Base-by-base conservation (phyloP, 2,888 invertebrate genomes). In the Nematopogon swammerdamellus region DNA sequence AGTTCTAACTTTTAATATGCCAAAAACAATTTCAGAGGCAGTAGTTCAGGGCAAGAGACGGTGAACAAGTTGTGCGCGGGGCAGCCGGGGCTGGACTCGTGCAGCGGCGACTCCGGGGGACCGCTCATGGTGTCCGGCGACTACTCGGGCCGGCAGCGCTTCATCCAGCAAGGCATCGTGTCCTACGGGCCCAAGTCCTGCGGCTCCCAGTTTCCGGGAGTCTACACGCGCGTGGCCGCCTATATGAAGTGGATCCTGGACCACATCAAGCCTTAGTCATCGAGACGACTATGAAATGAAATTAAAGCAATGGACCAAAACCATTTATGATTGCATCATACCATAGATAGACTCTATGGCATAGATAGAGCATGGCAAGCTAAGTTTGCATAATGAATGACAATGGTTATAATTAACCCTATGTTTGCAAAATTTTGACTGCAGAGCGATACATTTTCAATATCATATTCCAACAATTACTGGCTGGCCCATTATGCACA, bases 91-190 rank as follows among this genome's bases (percentile, higher is more conserved):
- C 68, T 71, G 44, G 86, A 86, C 58, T 83, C 85, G 18, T 87
- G 87, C 55, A 62, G 67, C 18, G 86, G 86, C 0, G 86, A 87
- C 54, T 85, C 85, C 36, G 88, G 88, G 10, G 87, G 87, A 0
- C 87, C 87, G 0, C 62, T 87, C 30, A 76, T 81, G 67, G 52
- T 61, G 2, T 53, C 60, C 2, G 51, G 55, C 1, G 14, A 45
- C 2, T 50, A 54, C 46, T 47, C 48, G 1, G 48, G 36, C 4
- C 3, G 18, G 1, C 25, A 36, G n/a, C 54, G 59, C n/a, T 57
- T 54, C 45, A 58, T 67, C 19, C 60, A 62, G 49, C 56, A 59
- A 46, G 65, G 65, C 11, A 55, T 65, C 17, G 59, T 63, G 1
- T 63, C 62, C 0, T 53, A 51, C 16, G 61, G 60, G 1, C 56